These are phyloP conservation scores for Psilopsiagon aurifrons DNA, from an alignment of 2,113 vertebrate species.

Conservation along the genomic window DNA sequence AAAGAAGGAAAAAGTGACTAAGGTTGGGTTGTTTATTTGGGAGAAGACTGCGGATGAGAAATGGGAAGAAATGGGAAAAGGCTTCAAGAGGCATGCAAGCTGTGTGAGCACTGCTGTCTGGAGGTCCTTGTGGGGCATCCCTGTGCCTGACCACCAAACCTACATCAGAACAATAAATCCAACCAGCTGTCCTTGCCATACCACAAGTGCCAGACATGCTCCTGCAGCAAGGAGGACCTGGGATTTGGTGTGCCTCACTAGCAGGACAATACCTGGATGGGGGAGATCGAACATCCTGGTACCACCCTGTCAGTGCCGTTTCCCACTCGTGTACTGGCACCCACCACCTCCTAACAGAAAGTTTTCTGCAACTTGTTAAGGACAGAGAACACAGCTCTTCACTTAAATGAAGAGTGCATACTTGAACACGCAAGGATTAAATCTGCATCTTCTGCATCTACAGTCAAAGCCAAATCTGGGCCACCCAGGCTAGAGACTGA, in stretches of 20 bases:
- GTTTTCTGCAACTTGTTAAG: neutral
- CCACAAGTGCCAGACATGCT: neutral
- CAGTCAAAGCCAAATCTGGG: neutral
- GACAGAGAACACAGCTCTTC: neutral
- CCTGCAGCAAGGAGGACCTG: neutral
- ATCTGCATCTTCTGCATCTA: neutral
- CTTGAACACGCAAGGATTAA: neutral
- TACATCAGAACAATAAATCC: neutral
- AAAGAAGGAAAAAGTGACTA: neutral
- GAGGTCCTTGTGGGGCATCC: neutral
- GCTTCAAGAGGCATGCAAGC: neutral
- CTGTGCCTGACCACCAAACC: neutral
- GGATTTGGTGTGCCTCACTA: neutral
- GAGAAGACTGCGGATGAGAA: neutral
- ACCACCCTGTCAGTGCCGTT: neutral
- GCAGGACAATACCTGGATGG: neutral
- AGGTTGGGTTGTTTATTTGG: neutral
- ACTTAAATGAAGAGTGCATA: neutral
- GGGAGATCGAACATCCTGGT: neutral
- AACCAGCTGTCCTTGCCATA: fast-evolving
- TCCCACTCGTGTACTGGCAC: neutral
- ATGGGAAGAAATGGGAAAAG: neutral
- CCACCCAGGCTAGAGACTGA: neutral
- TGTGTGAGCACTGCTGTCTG: neutral
- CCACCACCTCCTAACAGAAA: neutral